phyloP scores from a whole-genome alignment of 2,113 vertebrate species.

The Glaucidium brasilianum region DNA sequence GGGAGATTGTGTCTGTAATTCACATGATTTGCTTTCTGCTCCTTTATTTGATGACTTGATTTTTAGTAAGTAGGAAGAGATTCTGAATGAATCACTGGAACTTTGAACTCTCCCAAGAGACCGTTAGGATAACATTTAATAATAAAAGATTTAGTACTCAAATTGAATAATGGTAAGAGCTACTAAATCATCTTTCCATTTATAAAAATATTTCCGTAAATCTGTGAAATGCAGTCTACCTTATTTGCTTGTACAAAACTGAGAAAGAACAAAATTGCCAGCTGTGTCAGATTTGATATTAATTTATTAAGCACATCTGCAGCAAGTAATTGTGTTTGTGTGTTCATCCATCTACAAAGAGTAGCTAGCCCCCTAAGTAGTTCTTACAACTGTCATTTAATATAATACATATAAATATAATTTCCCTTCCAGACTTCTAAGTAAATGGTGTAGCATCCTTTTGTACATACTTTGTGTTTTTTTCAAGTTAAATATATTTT shows the following conservation, averaged over 20 bases:
- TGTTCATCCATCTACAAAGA: neutral
- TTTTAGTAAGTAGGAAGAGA: neutral
- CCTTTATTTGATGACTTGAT: neutral
- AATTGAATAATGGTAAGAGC: neutral
- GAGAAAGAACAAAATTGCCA: neutral
- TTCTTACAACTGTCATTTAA: neutral
- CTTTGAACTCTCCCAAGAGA: neutral
- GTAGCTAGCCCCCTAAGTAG: neutral
- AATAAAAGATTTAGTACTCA: neutral
- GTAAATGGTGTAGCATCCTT: neutral
- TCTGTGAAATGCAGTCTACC: neutral
- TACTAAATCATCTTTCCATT: neutral
- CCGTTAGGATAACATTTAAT: neutral
- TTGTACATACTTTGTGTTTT: fast-evolving
- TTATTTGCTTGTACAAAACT: neutral
- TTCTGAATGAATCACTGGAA: neutral
- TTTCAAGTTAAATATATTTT: neutral
- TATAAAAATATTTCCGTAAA: neutral
- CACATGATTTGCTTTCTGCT: neutral
- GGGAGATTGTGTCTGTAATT: neutral
- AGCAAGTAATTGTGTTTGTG: neutral
- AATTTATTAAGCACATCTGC: neutral
- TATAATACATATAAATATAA: neutral
- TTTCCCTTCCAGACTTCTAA: neutral
- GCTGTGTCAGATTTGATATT: neutral